Evolutionary conservation across 92 coral and sea anemone genomes (phyloP), one percentile per base, ranked within the genome.

Genomic region (Zoanthus gigantus): DNA sequence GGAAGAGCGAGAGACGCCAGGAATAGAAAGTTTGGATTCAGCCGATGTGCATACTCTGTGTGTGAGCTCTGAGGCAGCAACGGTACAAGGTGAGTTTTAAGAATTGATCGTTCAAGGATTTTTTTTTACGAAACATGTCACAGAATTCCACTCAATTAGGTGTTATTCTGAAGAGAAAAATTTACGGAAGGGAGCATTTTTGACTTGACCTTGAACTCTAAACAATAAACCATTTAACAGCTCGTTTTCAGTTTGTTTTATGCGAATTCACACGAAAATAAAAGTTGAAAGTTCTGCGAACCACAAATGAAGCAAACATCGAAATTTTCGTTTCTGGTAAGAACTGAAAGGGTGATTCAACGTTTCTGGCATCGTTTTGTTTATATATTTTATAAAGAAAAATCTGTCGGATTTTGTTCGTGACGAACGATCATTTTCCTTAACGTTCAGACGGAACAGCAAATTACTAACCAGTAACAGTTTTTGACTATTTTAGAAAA

Each of bases 1-100:
- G n/a, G 63, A 81, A 81, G 85, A 81, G 31, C 85, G 23, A 45
- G 75, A 47, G 23, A 46, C 74, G 45, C 52, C 29, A 7, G 46
- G 2, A 37, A 37, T 37, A 42, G 54, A 50, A n/a, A 65, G 76
- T 23, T 45, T 61, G 13, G 28, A 0, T 32, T 5, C 42, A 47
- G 12, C 18, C 12, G 63, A 81, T 46, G 28, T 15, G 6, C 46
- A 15, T 53, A 7, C 6, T 17, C 11, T 28, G 61, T 42, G 45
- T 23, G 58, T 50, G 56, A 81, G 42, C 75, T 45, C 47, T 4
- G 60, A 65, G 44, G 46, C 15, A 61, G 31, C 9, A 14, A 11
- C 45, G 7, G 60, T 46, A 1, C 37, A 48, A 66, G 85, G 85
- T 81, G 23, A 66, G 85, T 30, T 16, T 57, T 28, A 17, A 0